Conservation (phyloP, 2,888 invertebrate species). For the Aromia moschata region DNA sequence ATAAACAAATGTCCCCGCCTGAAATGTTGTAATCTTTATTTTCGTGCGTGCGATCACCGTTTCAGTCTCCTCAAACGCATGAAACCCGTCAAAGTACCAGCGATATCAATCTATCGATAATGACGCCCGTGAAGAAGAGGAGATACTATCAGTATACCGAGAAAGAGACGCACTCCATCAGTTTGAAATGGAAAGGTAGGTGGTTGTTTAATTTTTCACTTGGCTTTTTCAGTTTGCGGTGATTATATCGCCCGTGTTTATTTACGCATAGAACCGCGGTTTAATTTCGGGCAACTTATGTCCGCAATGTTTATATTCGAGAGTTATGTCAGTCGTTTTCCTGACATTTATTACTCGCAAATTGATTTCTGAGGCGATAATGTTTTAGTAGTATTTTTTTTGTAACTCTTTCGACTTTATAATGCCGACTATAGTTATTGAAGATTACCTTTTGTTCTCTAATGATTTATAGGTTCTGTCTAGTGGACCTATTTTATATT, state of each 20-base stretch:
- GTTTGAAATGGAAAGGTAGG: conserved; percentile 52
- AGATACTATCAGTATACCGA: conserved; percentile 47
- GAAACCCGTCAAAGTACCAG: conserved; percentile 10
- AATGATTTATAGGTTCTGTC: no score
- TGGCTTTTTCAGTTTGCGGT: not conserved
- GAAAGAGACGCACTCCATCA: conserved; percentile 45
- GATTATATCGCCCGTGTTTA: no score
- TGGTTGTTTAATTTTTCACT: conserved; percentile 13
- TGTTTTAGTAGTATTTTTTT: no score
- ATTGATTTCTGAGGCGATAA: not conserved
- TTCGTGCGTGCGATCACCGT: conserved; percentile 44
- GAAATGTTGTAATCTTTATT: conserved; percentile 53
- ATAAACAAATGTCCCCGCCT: conserved; percentile 40
- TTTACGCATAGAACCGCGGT: not conserved
- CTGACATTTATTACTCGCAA: conserved; percentile 10
- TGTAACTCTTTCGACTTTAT: no score
- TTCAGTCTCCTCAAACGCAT: conserved; percentile 35
- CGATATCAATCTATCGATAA: no score
- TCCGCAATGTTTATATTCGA: not conserved
- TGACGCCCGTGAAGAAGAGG: conserved; percentile 31
- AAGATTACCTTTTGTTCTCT: no score
- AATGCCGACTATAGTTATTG: no score
- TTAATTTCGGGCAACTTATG: not conserved
- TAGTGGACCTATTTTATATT: no score
- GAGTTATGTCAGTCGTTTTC: conserved; percentile 1